A percentile compares a stretch with the other conserved stretches of the same genome.
phyloP scores from a whole-genome alignment of 1,140 invertebrate genomes.

The Lineus longissimus region DNA sequence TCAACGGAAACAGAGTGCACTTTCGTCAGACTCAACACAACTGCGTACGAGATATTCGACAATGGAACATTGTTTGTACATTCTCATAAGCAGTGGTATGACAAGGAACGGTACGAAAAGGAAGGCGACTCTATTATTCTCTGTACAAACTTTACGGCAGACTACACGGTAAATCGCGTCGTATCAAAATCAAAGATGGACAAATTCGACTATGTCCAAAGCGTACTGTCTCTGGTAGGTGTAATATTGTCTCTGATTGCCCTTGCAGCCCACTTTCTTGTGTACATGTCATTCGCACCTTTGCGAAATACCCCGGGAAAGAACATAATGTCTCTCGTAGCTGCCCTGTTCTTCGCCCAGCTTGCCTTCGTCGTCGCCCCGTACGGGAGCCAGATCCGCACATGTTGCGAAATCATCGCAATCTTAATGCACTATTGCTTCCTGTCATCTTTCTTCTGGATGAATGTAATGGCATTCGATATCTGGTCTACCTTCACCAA shows the following conservation, averaged over 20 bases:
- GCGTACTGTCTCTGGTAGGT: constrained; percentile 26
- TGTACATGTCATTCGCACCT: constrained; percentile 49
- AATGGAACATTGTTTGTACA: constrained; percentile 12
- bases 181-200: constrained; percentile 2
- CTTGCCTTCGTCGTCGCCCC: constrained; percentile 51
- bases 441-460: constrained; percentile 60
- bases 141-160: constrained; percentile 7
- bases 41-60: constrained; percentile 15
- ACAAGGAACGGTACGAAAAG: constrained; percentile 6
- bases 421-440: constrained; percentile 57
- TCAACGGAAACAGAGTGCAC: not conserved
- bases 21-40: not conserved
- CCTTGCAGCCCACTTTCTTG: constrained; percentile 32
- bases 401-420: constrained; percentile 40
- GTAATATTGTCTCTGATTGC: constrained; percentile 26
- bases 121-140: constrained; percentile 8
- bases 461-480: constrained; percentile 60
- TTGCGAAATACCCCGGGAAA: constrained; percentile 57
- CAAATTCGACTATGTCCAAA: constrained; percentile 19
- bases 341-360: constrained; percentile 54
- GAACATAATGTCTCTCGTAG: constrained; percentile 54
- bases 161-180: constrained; percentile 4
- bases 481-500: constrained; percentile 61
- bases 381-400: not conserved
- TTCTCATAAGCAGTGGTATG: constrained; percentile 4